Conservation (phyloP, 1,140 invertebrate species). For the Zaprionus nigranus region DNA sequence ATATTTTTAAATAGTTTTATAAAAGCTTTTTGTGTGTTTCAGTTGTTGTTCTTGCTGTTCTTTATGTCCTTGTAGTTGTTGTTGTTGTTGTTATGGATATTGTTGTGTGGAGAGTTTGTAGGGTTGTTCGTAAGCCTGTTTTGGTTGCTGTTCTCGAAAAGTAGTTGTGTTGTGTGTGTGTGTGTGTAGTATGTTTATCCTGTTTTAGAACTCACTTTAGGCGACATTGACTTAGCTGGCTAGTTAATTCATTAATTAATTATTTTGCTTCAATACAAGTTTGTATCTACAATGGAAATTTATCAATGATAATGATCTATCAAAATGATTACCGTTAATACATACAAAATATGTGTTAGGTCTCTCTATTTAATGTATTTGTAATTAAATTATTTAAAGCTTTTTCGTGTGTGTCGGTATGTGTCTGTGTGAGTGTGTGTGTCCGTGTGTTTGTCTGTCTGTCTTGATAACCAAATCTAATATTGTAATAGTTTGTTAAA, state of each 20-base stretch:
- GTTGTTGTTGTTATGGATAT: too few relatives aligned
- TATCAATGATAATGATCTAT: conserved; percentile 71
- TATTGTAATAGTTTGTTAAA: conserved; percentile 26
- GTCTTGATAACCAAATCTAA: conserved; percentile 27
- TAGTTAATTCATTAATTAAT: conserved; percentile 63
- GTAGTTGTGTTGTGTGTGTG: conserved; percentile 34
- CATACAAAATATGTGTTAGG: conserved; percentile 4
- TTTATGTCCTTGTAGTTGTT: conserved; percentile 45
- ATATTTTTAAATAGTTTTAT: conserved; percentile 80
- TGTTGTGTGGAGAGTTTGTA: conserved; percentile 31
- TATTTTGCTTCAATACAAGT: conserved; percentile 55
- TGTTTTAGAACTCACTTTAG: conserved; percentile 78
- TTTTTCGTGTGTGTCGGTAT: conserved; percentile 51
- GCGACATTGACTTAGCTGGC: conserved; percentile 78
- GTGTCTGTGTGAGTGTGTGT: conserved; percentile 46
- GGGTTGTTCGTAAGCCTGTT: conserved; percentile 46
- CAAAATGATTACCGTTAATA: conserved; percentile 70
- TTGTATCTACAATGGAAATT: conserved; percentile 79
- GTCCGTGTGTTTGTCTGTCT: conserved; percentile 52
- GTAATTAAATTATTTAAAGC: conserved; percentile 84
- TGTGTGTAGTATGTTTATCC: conserved; percentile 24
- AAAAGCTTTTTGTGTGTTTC: conserved; percentile 74
- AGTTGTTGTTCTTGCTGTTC: conserved; percentile 24
- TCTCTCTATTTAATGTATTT: conserved; percentile 46
- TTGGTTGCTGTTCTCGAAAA: conserved; percentile 44